Base-by-base conservation (phyloP, 2,888 invertebrate species). In the Chirona hameri region DNA sequence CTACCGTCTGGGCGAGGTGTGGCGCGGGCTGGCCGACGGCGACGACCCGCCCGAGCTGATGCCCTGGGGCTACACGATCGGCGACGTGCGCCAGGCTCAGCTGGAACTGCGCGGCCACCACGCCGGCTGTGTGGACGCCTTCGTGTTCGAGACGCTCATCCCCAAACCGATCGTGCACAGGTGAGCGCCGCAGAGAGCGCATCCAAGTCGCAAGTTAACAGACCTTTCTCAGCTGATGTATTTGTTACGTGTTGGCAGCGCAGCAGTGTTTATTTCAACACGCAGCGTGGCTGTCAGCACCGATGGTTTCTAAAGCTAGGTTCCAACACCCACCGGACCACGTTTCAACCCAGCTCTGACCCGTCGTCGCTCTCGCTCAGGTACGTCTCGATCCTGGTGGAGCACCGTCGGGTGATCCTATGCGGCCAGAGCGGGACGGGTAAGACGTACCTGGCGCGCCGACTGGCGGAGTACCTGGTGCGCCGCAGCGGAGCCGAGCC, bases 351-450 rank as follows among this genome's bases (percentile, higher is more conserved):
- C n/a, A n/a, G n/a, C n/a, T n/a, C 57, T 18, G 57, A 60, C 12
- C 57, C 21, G 57, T 5, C 24, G 9, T 18, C 57, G 57, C 18
- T 7, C 48, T 24, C n/a, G 57, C 9, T 18, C 76, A 76, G 98
- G 88, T 95, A 95, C 87, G 92, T 96, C 81, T 93, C 93, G n/a
- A 90, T 98, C 82, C 89, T 99, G 84, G 92, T 95, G 82, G 98
- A 98, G 87, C 97, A 98, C 88, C 91, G 97, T 48, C 90, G 99
- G 81, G 93, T 99, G 84, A 98, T 99, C 85, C 90, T 99, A 27
- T 98, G 97, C 89, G 99, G 99, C 0, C 98, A 98, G 0, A 95
- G 95, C 87, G 98, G 98, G 79, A 98, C 98, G 0, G 98, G 99
- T 29, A 99, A 99, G 89, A 97, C 97, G 0, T 98, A 97, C 88